Base-by-base conservation (phyloP, 2,888 invertebrate genomes). In the Lasioglossum calceatum region DNA sequence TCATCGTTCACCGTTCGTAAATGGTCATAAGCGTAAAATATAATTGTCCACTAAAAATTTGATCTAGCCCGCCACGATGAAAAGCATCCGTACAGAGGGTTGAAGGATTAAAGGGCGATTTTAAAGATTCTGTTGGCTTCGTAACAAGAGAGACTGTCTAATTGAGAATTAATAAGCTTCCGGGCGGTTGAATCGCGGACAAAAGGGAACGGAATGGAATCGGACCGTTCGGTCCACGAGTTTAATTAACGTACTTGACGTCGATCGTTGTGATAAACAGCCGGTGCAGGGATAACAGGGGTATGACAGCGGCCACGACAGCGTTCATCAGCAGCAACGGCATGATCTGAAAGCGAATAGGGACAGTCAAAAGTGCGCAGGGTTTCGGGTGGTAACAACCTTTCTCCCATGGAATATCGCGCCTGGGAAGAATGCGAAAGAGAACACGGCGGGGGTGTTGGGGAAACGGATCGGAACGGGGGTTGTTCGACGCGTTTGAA, bases 251-350 rank as follows among this genome's bases (percentile, higher is more conserved):
- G 95, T 92, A 95, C 95, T 89, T 92, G 39, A 95, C 93, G 87
- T 95, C 95, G 81, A 95, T 94, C 58, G 94, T 93, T 12, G 94
- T 93, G 14, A 89, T 79, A 87, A 94, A 94, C 32, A 92, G 54
- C 81, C 92, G 90, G 83, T 93, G 54, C 91, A 93, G 27, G 76
- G 12, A 4, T 1, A 95, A 44, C 67, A 92, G 88, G 39, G 92
- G 86, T 0, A 94, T 36, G 42, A 89, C 90, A 5, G 88, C 32
- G 0, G 91, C 71, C 23, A 85, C 79, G 42, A 47, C 27, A 71
- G 87, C 2, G 86, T 91, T 19, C 84, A 93, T 0, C 86, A 92
- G 27, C 87, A 89, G 5, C 72, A 95, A 73, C 36, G 95, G 95
- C 47, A 89, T 39, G 0, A 91, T 0, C 96, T 96, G 94, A 42